Base-by-base conservation (phyloP, 2,113 vertebrate genomes). In the Mustelus asterias region DNA sequence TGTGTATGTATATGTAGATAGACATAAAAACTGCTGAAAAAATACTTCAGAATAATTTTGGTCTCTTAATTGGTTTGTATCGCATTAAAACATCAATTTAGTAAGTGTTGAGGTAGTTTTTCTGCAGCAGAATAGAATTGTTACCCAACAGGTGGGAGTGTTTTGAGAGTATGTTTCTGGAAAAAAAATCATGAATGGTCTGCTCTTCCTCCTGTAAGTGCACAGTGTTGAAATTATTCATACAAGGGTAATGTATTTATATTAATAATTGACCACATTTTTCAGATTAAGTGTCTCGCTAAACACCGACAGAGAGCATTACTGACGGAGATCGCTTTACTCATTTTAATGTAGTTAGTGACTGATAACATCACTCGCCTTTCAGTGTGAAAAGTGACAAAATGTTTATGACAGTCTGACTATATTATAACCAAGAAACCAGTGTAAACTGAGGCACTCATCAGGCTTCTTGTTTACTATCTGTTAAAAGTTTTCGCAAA, bases 1-100 rank as follows among this genome's bases (percentile, higher is more conserved):
- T 85, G 41, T 86, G n/a, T n/a, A n/a, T n/a, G n/a, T n/a, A n/a
- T n/a, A 86, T 86, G n/a, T 86, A 86, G 14, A 86, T 86, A 22
- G 20, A 1, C 18, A n/a, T n/a, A n/a, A n/a, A 88, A 88, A 88
- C 44, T 26, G 44, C 22, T n/a, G 58, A 92, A 33, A 92, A 22
- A 14, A 10, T 58, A 92, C 14, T n/a, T n/a, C n/a, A n/a, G n/a
- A n/a, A n/a, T n/a, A n/a, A n/a, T n/a, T n/a, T n/a, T n/a, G n/a
- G n/a, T n/a, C n/a, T n/a, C n/a, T n/a, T n/a, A n/a, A n/a, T n/a
- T n/a, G n/a, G n/a, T n/a, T n/a, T n/a, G 4, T 54, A 26, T 88
- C 1, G 13, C 20, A 48, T 54, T 88, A 8, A 54, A 37, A 83
- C 13, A 41, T 83, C 16, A 83, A 16, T 83, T 14, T 37, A n/a